These are phyloP conservation scores for Beroe forskalii DNA, from an alignment of 37 sponge, comb jelly and placozoan species.

Conservation along the genomic window DNA sequence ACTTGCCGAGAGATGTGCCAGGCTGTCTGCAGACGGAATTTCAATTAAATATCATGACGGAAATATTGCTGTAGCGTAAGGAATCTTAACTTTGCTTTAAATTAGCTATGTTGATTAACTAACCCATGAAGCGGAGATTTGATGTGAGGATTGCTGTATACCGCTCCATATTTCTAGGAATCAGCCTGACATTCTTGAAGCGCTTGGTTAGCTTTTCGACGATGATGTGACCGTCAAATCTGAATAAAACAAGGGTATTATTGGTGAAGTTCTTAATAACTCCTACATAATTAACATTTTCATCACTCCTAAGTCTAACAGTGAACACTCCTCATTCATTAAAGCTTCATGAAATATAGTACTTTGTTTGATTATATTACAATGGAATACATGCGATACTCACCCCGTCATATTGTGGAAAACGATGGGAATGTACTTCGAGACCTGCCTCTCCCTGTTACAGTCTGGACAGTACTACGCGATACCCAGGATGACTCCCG, in stretches of 20 bases:
- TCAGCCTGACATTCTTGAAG: background rate
- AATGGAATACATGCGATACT: background rate
- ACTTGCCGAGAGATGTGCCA: background rate
- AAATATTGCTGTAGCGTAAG: too few species aligned
- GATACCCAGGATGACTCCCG: background rate
- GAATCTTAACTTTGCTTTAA: too few species aligned
- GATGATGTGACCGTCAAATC: background rate
- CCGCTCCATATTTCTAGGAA: background rate
- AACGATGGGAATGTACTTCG: background rate
- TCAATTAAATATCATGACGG: too few species aligned
- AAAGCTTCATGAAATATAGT: too few species aligned
- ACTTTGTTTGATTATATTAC: too few species aligned
- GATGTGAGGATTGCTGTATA: background rate
- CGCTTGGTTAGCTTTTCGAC: background rate
- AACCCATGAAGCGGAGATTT: background rate
- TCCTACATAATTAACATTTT: too few species aligned
- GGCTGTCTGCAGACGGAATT: background rate
- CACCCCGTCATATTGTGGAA: slow-evolving; percentile 5
- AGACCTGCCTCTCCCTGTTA: background rate
- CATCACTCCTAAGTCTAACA: too few species aligned
- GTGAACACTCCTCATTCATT: too few species aligned
- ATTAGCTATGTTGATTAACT: too few species aligned
- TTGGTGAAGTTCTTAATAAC: too few species aligned
- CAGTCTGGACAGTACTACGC: background rate
- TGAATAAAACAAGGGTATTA: background rate